Base-by-base conservation (phyloP, 2,888 invertebrate species). In the Xylocampa areola region DNA sequence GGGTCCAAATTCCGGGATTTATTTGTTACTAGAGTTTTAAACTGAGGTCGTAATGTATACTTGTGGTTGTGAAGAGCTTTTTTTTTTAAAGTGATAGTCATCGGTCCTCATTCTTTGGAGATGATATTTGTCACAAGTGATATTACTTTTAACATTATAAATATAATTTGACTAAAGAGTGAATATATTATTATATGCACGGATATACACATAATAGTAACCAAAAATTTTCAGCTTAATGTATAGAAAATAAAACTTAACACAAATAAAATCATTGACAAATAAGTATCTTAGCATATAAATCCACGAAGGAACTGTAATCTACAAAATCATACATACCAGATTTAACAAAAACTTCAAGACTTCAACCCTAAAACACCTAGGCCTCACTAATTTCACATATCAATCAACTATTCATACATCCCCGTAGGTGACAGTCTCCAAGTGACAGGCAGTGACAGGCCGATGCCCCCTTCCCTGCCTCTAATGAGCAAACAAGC, bases 401-500 rank as follows among this genome's bases (percentile, higher is more conserved):
- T 62, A 71, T 66, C 74, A 74, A 73, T 76, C 70, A 73, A 73
- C 57, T 63, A 73, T 75, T 72, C 73, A 73, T 75, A 73, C 51
- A 62, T 60, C 49, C 27, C 37, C 60, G 29, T 43, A 53, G 59
- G 64, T 70, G 68, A 63, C 68, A 64, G 65, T 51, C 47, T 53
- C 49, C 49, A 19, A 40, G 55, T 70, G 62, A 75, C 61, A 76
- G 54, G 47, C 61, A 10, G 40, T 68, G 69, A 69, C 74, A 76
- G 55, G 48, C 68, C 75, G 76, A 67, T 76, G 79, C 76, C 79
- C 86, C 84, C 81, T 82, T 70, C 73, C 45, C 71, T 66, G 60
- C 80, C 70, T 70, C 85, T 89, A 90, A 90, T 89, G 90, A 90
- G 88, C 90, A 89, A 87, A 90, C 82, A 88, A 64, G 76, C 69